A percentile compares a stretch with the other conserved stretches of the same genome.
Evolutionary conservation across 2,797 vertebrate species (phyloP).

Genomic region (Lophotriccus pileatus): DNA sequence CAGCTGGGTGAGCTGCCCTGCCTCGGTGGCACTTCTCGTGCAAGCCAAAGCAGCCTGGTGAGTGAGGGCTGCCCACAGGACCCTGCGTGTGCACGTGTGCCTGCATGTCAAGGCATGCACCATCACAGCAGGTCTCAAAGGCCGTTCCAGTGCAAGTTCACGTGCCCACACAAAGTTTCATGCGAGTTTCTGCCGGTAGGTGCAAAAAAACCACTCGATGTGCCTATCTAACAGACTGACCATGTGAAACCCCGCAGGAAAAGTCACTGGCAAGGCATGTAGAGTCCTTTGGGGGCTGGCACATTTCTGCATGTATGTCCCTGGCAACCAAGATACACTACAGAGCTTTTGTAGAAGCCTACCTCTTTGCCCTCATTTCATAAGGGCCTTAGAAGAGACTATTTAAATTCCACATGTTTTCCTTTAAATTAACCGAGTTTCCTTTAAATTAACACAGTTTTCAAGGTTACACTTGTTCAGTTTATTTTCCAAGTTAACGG

Average conservation of each 20-base stretch:
- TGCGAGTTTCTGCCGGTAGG: not conserved
- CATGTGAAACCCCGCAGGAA: not conserved
- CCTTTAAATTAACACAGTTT: not conserved
- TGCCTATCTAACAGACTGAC: not conserved
- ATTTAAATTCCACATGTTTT: not conserved
- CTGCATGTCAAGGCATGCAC: not conserved
- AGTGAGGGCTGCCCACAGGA: not conserved
- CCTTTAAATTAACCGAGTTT: not conserved
- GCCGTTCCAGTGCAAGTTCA: not conserved
- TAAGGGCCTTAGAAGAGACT: not conserved
- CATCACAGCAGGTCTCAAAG: not conserved
- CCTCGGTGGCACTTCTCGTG: accelerated
- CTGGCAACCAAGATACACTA: not conserved
- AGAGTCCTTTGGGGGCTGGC: not conserved
- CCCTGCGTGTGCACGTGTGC: not conserved
- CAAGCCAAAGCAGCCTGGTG: not conserved
- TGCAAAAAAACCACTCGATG: accelerated
- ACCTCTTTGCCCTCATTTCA: not conserved
- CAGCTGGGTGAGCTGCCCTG: not conserved
- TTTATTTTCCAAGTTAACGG: not conserved
- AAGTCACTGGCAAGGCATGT: not conserved
- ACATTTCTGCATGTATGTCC: not conserved
- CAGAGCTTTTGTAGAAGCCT: not conserved
- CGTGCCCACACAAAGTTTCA: not conserved
- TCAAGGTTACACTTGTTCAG: not conserved